Base-by-base conservation (phyloP, 30 jellyfish, hydroid and myxozoan species). In the Mastigias papua region DNA sequence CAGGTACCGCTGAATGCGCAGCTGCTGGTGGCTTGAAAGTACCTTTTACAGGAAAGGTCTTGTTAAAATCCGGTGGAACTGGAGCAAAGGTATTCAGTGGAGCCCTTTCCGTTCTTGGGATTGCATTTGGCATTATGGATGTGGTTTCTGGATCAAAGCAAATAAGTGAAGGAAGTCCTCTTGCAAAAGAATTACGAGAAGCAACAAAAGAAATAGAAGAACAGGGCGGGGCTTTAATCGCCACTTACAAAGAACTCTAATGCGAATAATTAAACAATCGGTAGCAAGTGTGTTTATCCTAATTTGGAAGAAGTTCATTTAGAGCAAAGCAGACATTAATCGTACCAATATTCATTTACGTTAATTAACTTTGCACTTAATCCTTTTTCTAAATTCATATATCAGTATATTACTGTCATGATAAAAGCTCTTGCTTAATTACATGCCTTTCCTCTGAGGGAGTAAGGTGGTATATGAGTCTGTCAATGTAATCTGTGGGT, bases 21-120 rank as follows among this genome's bases (percentile, higher is more conserved):
- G 89, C 78, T 10, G 89, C 89, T 31, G 80, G 80, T 50, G 89
- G 81, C 31, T 30, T 78, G 64, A 78, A 78, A 81, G 57, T 62
- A 27, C 89, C 89, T 4, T 23, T 78, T 8, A 19, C 67, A 42
- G 89, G 89, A 42, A 78, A 57, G 49, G 79, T 62, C 65, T 50
- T 78, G 26, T 13, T 78, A 57, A 29, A 57, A 57, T 81, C 80
- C 29, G 89, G 89, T 6, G 11, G 48, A 21, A 48, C 61, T 32
- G 89, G 89, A 58, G 89, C 89, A 19, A 78, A 78, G 54, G 79
- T 48, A n/a, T 54, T 78, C 34, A 32, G 33, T 31, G 79, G 64
- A 4, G 67, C 80, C 13, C 64, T 78, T 4, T 13, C 67, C 23
- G 61, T 78, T 13, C 25, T 78, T 27, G 89, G 79, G 1, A 78